Conservation (phyloP, 2,113 vertebrate species). For the Numenius arquata region DNA sequence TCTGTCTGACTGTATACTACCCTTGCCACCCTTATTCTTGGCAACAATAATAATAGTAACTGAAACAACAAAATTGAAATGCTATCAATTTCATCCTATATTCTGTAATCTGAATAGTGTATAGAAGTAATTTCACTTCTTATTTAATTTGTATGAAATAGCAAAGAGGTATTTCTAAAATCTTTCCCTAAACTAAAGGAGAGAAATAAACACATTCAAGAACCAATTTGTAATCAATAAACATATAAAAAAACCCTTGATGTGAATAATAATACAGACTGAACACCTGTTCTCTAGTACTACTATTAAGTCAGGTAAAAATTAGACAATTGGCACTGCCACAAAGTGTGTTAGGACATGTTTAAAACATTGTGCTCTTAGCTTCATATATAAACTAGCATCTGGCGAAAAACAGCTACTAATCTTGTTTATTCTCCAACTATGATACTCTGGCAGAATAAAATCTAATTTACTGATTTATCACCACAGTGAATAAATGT, state of each 20-base stretch:
- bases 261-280: neutral
- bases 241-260: rapidly evolving
- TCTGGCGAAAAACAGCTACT: neutral
- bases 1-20: neutral
- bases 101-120: neutral
- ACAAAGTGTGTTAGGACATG: neutral
- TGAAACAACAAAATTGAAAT: neutral
- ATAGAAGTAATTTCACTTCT: neutral
- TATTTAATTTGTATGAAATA: neutral
- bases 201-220: too few relatives aligned
- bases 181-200: neutral
- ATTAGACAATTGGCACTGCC: neutral
- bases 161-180: neutral
- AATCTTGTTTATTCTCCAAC: neutral
- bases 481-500: neutral
- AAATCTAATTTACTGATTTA: neutral
- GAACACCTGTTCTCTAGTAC: neutral
- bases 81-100: neutral
- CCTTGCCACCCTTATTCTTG: neutral
- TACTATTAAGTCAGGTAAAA: neutral
- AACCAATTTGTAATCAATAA: neutral
- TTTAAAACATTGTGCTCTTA: neutral
- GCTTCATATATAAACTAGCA: neutral
- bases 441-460: neutral
- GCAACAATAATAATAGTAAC: neutral